phyloP scores from a whole-genome alignment of 2,113 vertebrate species.

The Physeter macrocephalus region DNA sequence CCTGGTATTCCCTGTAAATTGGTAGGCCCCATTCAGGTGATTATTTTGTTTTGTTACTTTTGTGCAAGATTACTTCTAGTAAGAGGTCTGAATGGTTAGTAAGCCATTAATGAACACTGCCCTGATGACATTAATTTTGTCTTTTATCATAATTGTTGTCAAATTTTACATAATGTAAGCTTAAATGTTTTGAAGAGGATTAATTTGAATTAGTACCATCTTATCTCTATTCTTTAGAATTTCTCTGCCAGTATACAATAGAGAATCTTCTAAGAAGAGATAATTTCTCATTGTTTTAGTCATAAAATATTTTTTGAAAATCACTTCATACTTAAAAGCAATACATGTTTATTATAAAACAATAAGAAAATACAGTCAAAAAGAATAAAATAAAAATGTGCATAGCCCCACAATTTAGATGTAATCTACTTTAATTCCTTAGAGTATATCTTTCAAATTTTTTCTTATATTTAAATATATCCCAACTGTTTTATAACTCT shows the following conservation, averaged over 20 bases:
- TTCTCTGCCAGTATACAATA: not conserved
- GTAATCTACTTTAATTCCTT: not conserved
- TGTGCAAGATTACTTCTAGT: not conserved
- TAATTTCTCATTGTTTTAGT: constrained; percentile 3
- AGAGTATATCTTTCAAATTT: not conserved
- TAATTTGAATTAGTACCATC: constrained; percentile 12
- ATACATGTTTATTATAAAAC: not conserved
- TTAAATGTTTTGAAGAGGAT: not conserved
- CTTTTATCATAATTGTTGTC: not conserved
- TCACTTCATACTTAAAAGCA: not conserved
- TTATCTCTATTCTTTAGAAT: not conserved
- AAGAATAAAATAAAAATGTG: constrained; percentile 14
- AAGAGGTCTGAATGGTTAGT: not conserved
- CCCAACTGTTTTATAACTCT: not conserved
- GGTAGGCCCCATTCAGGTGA: not conserved
- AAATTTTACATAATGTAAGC: not conserved
- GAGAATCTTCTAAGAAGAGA: not conserved
- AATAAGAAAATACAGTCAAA: not conserved
- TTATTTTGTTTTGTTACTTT: not conserved
- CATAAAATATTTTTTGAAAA: constrained; percentile 13
- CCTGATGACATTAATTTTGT: not conserved
- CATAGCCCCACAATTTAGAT: not conserved
- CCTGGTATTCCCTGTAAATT: not conserved
- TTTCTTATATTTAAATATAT: not conserved
- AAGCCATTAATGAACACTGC: not conserved